Percentiles rank a stretch among this genome's conserved stretches.
phyloP scores from a whole-genome alignment of 2,113 vertebrate species.

The Herpailurus yagouaroundi region DNA sequence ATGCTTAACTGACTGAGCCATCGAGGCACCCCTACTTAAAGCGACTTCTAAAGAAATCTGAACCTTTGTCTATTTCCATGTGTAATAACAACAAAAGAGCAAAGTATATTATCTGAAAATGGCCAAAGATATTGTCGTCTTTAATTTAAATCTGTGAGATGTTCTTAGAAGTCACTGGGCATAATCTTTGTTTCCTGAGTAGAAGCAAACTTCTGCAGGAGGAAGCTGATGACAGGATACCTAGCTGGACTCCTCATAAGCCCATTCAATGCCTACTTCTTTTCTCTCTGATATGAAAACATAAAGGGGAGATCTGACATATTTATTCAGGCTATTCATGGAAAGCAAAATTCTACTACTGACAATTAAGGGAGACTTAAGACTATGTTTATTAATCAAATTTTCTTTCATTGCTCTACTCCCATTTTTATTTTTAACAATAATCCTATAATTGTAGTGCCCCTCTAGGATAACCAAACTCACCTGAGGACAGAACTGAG shows the following conservation, averaged over 20 bases:
- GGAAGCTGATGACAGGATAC: background rate
- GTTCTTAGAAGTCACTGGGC: background rate
- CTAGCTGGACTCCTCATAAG: background rate
- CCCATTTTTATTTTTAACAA: background rate
- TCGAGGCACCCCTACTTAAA: too few relatives aligned
- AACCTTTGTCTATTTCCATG: background rate
- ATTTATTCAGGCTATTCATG: background rate
- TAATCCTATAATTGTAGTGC: background rate
- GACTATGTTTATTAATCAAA: background rate
- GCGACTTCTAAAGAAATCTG: background rate
- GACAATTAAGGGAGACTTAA: background rate
- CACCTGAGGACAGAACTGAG: background rate
- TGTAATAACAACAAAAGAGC: background rate
- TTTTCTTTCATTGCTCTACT: background rate
- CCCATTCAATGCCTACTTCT: background rate
- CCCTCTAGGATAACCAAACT: background rate
- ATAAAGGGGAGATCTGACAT: background rate
- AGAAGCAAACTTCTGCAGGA: background rate
- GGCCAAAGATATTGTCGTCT: background rate
- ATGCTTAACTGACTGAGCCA: too few relatives aligned
- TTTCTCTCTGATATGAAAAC: background rate
- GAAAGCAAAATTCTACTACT: background rate
- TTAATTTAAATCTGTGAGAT: background rate
- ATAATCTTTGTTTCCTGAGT: background rate
- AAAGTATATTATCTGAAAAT: background rate